phyloP scores from a whole-genome alignment of 2,888 invertebrate species.

The Coelogynopora nodosa region DNA sequence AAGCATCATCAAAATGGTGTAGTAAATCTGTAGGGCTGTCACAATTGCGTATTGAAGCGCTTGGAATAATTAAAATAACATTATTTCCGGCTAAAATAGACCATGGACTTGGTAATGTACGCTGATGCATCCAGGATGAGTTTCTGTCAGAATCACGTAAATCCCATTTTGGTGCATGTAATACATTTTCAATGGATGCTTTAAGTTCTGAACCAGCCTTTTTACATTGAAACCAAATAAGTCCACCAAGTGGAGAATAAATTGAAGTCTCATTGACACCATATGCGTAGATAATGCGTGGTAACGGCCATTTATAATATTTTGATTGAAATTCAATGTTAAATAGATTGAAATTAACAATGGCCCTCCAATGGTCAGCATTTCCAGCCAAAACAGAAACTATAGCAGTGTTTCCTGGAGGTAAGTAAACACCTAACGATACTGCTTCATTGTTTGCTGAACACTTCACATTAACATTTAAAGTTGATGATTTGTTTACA shows the following conservation, averaged over 20 bases:
- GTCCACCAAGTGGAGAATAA: neutral
- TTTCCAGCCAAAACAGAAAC: neutral
- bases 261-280: neutral
- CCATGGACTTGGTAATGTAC: neutral
- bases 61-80: neutral
- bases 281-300: neutral
- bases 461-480: neutral
- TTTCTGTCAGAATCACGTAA: neutral
- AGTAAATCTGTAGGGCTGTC: neutral
- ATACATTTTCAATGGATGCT: neutral
- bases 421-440: neutral
- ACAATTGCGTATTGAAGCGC: neutral
- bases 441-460: neutral
- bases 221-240: neutral
- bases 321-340: neutral
- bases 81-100: neutral
- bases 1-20: neutral
- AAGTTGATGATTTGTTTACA: neutral
- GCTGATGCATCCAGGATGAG: neutral
- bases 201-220: neutral
- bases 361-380: neutral
- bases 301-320: neutral
- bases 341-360: neutral
- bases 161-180: neutral
- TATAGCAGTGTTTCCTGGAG: neutral